Base-by-base conservation (phyloP, 2,888 invertebrate genomes). In the Pediacus dermestoides region DNA sequence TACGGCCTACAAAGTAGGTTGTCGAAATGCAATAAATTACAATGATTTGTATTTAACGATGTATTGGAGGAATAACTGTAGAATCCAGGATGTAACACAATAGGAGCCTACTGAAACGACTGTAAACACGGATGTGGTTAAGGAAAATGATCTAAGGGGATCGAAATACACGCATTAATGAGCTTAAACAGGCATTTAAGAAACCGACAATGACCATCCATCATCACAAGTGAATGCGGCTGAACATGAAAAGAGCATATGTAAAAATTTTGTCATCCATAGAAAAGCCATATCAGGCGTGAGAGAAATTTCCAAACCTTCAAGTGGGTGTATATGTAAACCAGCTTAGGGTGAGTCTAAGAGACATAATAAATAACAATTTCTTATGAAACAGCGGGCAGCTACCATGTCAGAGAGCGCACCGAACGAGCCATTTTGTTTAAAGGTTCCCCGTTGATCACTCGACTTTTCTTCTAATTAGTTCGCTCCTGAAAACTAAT, bases 271-370 rank as follows among this genome's bases (percentile, higher is more conserved):
- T 26, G 10, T 26, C 4, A 3, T 23, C 23, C 23, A 36, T 38
- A 46, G 46, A 46, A 50, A 43, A 52, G 47, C 23, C 23, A 45
- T 47, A 39, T 49, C 48, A 51, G 55, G 54, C 59, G 58, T 60
- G 60, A 60, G 60, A 60, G 57, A 9, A 55, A 50, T 47, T 55
- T 42, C 38, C 42, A 35, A 38, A 39, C 38, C 27, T 39, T 41
- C 33, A 43, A 57, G 64, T 63, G 63, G 63, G 63, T 61, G 63
- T 61, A 61, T 57, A 61, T 57, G 58, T 60, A 57, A 60, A 60
- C 55, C 52, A 52, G 46, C 39, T 22, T 41, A 36, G 48, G 46
- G 41, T 44, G 44, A 39, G 53, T 49, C 51, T 44, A 46, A 51
- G 54, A 54, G 49, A 49, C 36, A 49, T 44, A 38, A 60, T 64